Conservation (phyloP, 2,113 vertebrate genomes). For the Podarcis muralis region DNA sequence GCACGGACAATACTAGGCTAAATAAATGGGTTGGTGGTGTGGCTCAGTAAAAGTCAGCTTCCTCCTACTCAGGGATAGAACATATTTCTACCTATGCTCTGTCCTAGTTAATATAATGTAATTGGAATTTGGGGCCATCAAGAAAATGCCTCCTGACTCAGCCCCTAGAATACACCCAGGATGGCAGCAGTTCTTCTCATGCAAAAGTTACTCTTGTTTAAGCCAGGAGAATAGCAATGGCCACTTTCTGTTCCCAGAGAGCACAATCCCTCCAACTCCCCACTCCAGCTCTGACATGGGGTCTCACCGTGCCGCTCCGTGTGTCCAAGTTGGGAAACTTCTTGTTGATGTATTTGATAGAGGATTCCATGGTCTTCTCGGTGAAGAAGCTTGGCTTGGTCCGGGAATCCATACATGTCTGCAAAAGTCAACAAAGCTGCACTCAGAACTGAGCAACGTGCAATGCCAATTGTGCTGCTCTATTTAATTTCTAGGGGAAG, state of each 20-base stretch:
- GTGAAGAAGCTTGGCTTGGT: slow-evolving; percentile 78
- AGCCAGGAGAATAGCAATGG: neutral
- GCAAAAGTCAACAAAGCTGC: slow-evolving; percentile 17
- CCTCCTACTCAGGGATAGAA: too few relatives aligned
- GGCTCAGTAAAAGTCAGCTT: too few relatives aligned
- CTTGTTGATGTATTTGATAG: slow-evolving; percentile 91
- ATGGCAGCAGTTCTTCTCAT: neutral
- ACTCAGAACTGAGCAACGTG: neutral
- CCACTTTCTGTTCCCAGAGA: neutral
- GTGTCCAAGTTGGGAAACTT: slow-evolving; percentile 91
- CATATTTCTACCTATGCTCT: too few relatives aligned
- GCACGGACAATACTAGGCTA: neutral
- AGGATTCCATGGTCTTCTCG: slow-evolving; percentile 87
- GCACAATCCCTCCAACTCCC: neutral
- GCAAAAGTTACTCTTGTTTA: neutral
- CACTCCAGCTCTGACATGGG: neutral
- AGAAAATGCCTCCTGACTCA: too few relatives aligned
- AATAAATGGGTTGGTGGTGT: too few relatives aligned
- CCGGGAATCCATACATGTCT: slow-evolving; percentile 86
- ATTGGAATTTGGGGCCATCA: too few relatives aligned
- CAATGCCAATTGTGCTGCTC: too few relatives aligned
- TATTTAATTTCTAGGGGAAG: too few relatives aligned
- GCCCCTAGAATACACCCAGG: neutral
- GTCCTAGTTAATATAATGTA: too few relatives aligned
- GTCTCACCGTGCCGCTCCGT: slow-evolving; percentile 84